Conservation (phyloP, 2,113 vertebrate genomes). For the Eurypyga helias region DNA sequence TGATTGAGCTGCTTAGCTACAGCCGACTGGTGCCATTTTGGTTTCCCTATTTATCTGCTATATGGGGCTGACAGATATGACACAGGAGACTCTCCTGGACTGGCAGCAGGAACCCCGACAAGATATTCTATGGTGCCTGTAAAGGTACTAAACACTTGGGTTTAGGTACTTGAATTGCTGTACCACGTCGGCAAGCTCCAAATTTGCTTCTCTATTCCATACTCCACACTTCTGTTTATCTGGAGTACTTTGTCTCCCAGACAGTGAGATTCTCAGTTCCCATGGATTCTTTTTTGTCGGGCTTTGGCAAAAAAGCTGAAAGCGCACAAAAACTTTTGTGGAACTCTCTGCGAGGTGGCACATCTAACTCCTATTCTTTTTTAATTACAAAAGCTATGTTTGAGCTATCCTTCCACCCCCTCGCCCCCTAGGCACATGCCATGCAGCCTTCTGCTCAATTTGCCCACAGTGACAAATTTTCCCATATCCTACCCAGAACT, state of each 20-base stretch:
- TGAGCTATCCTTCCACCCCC: background rate
- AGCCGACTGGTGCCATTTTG: background rate
- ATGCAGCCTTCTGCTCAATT: background rate
- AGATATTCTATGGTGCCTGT: background rate
- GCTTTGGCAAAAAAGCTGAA: background rate
- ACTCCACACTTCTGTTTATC: background rate
- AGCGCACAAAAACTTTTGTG: background rate
- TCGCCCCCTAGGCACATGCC: background rate
- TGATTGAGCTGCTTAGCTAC: background rate
- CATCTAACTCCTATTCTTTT: background rate
- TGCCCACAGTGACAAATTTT: background rate
- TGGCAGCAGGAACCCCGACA: background rate
- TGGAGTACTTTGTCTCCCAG: background rate
- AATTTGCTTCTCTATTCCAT: background rate
- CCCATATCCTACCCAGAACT: background rate
- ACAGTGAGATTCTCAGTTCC: background rate
- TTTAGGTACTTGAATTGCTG: background rate
- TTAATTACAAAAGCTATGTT: background rate
- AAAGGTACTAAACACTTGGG: background rate
- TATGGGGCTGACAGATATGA: background rate
- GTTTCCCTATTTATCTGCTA: background rate
- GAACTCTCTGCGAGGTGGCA: background rate
- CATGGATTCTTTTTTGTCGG: background rate
- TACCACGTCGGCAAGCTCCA: background rate
- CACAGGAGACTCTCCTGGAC: background rate